phyloP scores from a whole-genome alignment of 2,888 invertebrate species.

The Pachydiplax longipennis region DNA sequence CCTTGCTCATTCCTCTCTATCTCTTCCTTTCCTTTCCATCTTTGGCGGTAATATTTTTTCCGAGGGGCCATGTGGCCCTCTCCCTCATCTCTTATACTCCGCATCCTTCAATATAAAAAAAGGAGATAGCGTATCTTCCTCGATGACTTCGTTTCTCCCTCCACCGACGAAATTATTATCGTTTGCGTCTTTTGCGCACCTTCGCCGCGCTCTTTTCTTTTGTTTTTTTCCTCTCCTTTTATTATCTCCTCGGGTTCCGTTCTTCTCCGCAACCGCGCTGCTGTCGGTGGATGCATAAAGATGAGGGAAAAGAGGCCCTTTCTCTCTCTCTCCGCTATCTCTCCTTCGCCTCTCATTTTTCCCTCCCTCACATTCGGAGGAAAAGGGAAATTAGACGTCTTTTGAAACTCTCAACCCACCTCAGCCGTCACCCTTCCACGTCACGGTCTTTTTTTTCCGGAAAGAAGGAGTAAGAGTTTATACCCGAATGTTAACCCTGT shows the following conservation, averaged over 20 bases:
- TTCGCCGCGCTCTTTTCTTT: background rate
- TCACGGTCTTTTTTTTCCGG: background rate
- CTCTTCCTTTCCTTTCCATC: background rate
- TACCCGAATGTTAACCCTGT: background rate
- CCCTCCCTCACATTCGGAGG: background rate
- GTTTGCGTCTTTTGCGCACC: background rate
- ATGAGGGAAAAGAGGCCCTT: background rate
- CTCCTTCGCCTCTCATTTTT: background rate
- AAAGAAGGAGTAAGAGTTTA: background rate
- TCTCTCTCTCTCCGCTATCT: background rate
- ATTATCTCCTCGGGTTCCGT: background rate
- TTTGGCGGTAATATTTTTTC: background rate
- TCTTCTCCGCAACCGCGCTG: background rate
- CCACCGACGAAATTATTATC: background rate
- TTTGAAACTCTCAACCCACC: background rate
- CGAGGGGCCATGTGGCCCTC: background rate
- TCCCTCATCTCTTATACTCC: background rate
- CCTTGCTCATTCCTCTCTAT: background rate
- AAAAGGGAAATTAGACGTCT: background rate
- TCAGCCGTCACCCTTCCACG: background rate
- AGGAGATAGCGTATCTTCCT: background rate
- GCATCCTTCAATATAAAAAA: background rate
- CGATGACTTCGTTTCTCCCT: background rate
- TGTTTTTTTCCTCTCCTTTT: background rate
- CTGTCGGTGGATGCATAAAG: background rate